Percentiles rank a stretch among this genome's conserved stretches.
Evolutionary conservation across 2,888 invertebrate genomes (phyloP).

Genomic region (Campaea margaritaria): DNA sequence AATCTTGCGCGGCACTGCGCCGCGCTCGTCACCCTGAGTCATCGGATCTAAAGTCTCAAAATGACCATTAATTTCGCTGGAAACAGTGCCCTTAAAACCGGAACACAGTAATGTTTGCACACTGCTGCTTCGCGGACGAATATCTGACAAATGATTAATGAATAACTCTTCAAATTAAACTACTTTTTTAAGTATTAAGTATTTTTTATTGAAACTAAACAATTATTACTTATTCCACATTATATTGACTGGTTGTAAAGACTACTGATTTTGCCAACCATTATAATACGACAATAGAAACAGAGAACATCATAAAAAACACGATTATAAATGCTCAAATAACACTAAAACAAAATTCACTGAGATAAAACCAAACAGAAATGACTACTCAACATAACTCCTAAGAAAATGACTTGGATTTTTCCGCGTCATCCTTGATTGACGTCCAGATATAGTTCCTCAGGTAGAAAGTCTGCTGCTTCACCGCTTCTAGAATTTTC

Average conservation of each 20-base stretch:
- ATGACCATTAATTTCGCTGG: too few species aligned
- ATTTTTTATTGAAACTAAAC: background rate
- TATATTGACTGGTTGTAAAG: background rate
- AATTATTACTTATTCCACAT: background rate
- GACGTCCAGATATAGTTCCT: conserved; percentile 51
- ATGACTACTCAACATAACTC: conserved; percentile 3
- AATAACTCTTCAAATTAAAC: too few species aligned
- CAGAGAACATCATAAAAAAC: too few species aligned
- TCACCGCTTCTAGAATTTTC: conserved; percentile 71
- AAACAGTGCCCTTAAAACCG: too few species aligned
- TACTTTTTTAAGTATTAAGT: background rate
- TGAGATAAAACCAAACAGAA: conserved; percentile 3
- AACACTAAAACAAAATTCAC: conserved; percentile 6
- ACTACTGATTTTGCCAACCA: background rate
- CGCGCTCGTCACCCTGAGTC: too few species aligned
- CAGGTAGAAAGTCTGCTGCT: conserved; percentile 66
- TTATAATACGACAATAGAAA: background rate
- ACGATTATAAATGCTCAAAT: background rate
- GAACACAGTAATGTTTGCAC: too few species aligned
- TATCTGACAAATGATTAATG: too few species aligned
- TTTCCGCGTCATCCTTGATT: conserved; percentile 44
- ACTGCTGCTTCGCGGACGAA: too few species aligned
- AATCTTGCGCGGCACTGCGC: too few species aligned
- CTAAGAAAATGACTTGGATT: conserved; percentile 21
- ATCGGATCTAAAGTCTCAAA: too few species aligned